Percentiles rank a stretch among this genome's conserved stretches.
These are phyloP conservation scores for Sciaenops ocellatus DNA, from an alignment of 2,797 vertebrate genomes.

Conservation along the genomic window DNA sequence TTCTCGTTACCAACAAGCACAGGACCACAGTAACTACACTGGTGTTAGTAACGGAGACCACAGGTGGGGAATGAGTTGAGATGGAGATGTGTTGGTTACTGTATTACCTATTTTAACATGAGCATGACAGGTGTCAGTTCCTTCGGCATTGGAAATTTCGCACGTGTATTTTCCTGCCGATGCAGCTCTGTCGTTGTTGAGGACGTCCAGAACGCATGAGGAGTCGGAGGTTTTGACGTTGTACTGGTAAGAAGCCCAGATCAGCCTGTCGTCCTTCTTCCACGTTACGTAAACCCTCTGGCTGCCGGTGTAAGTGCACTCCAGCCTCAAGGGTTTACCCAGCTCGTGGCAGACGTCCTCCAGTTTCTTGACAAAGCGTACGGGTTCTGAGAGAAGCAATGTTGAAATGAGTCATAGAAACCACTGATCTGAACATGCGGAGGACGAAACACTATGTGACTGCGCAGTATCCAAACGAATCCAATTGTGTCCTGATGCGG, in stretches of 20 bases:
- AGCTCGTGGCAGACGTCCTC: conserved; percentile 86
- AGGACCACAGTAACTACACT: neutral
- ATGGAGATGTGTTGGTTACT: conserved; percentile 29
- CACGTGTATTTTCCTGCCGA: conserved; percentile 92
- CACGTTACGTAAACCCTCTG: conserved; percentile 90
- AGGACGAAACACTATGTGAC: conserved; percentile 1
- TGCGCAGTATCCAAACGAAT: conserved; percentile 1
- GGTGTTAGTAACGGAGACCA: conserved; percentile 1
- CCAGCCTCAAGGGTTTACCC: conserved; percentile 89
- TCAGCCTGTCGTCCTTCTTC: conserved; percentile 88
- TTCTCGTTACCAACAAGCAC: conserved; percentile 2
- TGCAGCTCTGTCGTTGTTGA: conserved; percentile 82
- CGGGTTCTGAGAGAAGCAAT: conserved; percentile 75
- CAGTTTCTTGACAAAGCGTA: conserved; percentile 89
- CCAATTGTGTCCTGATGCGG: neutral
- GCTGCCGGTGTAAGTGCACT: conserved; percentile 89
- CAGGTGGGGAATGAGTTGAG: neutral
- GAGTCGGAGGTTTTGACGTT: conserved; percentile 89
- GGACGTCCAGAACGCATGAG: conserved; percentile 83
- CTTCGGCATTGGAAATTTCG: conserved; percentile 89
- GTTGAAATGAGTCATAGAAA: conserved; percentile 41
- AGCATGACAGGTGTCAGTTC: conserved; percentile 71
- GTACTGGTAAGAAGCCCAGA: conserved; percentile 89
- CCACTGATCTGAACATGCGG: conserved; percentile 9
- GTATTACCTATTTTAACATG: conserved; percentile 67